Evolutionary conservation across 2,113 vertebrate genomes (phyloP).

Genomic region (Bombycilla garrulus): DNA sequence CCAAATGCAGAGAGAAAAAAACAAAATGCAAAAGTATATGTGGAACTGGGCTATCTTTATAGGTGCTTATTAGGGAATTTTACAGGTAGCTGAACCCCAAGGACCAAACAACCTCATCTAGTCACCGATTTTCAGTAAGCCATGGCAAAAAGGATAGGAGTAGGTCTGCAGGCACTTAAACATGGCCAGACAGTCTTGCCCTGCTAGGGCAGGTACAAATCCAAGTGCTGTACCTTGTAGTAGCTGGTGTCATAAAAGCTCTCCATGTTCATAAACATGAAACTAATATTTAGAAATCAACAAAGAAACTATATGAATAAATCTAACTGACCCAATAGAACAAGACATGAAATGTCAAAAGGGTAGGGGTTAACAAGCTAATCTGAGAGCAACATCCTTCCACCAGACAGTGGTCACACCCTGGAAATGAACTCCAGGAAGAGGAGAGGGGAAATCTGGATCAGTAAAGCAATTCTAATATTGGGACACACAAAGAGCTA

Average conservation of each 20-base stretch:
- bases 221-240: neutral
- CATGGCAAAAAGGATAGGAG: neutral
- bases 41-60: neutral
- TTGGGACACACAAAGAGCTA: neutral
- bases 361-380: constrained; percentile 52
- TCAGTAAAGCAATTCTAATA: neutral
- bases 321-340: neutral
- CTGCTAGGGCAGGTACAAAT: neutral
- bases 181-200: neutral
- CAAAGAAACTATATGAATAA: constrained; percentile 9
- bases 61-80: neutral
- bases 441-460: neutral
- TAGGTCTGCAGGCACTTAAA: neutral
- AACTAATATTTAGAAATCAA: neutral
- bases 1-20: neutral
- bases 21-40: neutral
- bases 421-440: constrained; percentile 49
- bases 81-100: neutral
- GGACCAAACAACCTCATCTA: neutral
- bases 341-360: constrained; percentile 52
- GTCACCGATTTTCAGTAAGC: neutral
- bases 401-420: constrained; percentile 53
- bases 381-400: constrained; percentile 63
- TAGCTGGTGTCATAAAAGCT: neutral
- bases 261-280: neutral